Conservation (phyloP, 2,888 invertebrate species). For the Tetragonisca angustula region DNA sequence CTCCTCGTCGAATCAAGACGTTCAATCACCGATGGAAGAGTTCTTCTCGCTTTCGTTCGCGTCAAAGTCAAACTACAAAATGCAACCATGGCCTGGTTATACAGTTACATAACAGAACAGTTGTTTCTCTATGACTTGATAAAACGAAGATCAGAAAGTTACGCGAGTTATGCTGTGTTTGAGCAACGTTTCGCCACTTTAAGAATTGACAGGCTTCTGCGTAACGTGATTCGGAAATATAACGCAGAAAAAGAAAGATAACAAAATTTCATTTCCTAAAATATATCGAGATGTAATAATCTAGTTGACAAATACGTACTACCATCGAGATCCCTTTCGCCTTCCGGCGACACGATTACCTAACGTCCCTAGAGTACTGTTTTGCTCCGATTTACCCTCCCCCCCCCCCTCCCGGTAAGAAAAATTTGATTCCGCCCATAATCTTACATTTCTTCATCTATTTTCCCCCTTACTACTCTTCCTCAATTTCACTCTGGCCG, state of each 20-base stretch:
- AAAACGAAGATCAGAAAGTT: no score
- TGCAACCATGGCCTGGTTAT: no score
- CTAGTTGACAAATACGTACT: slow-evolving; percentile 9
- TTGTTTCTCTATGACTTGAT: no score
- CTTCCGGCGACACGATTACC: slow-evolving; percentile 42
- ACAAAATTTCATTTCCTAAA: not conserved
- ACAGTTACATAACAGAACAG: no score
- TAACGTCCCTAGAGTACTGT: slow-evolving; percentile 53
- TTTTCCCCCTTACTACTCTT: slow-evolving; percentile 21
- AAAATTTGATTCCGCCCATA: slow-evolving; percentile 59
- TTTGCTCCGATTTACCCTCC: slow-evolving; percentile 51
- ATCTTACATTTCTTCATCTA: slow-evolving; percentile 60
- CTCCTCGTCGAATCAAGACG: not conserved
- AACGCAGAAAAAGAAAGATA: not conserved
- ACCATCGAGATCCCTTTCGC: slow-evolving; percentile 21
- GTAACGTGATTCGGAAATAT: not conserved
- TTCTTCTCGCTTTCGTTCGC: not conserved
- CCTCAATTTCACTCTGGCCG: slow-evolving; percentile 27
- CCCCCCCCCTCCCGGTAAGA: slow-evolving; percentile 12
- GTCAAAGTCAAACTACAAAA: no score
- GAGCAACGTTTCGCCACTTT: no score
- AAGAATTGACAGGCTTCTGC: no score
- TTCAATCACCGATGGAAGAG: not conserved
- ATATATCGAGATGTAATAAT: slow-evolving; percentile 23
- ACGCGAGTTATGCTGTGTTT: no score